A percentile compares a stretch with the other conserved stretches of the same genome.
phyloP scores from a whole-genome alignment of 2,888 invertebrate genomes.

The Hipparchia semele region DNA sequence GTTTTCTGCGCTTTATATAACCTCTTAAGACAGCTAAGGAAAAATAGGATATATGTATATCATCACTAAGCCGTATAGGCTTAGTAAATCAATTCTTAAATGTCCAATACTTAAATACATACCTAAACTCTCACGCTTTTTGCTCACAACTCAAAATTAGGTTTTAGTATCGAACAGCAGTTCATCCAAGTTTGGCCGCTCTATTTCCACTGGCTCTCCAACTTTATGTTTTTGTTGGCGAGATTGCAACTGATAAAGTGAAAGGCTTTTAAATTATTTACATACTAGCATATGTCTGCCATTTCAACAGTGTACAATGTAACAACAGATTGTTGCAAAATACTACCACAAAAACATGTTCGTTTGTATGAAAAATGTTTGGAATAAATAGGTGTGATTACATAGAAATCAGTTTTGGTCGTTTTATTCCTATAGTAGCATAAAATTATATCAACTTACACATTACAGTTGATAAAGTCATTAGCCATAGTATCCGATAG shows the following conservation, averaged over 20 bases:
- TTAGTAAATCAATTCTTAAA: no score
- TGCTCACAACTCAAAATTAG: no score
- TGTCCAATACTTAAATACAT: no score
- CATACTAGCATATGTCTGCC: conserved; percentile 12
- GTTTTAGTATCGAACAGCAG: background rate
- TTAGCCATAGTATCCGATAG: no score
- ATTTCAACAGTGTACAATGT: background rate
- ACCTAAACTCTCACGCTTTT: no score
- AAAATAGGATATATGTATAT: no score
- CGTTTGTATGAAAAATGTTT: conserved; percentile 4
- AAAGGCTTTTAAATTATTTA: conserved; percentile 20
- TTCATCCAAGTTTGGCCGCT: background rate
- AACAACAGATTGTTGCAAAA: conserved; percentile 13
- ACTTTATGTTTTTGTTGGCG: conserved; percentile 15
- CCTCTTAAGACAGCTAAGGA: no score
- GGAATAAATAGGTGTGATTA: background rate
- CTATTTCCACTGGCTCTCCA: background rate
- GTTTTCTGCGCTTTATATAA: no score
- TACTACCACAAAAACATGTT: conserved; percentile 2
- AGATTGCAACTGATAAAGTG: conserved; percentile 22
- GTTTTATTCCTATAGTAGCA: no score
- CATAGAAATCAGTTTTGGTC: background rate
- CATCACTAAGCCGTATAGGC: no score
- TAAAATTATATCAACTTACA: no score
- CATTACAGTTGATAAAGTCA: no score